phyloP scores from a whole-genome alignment of 2,888 invertebrate genomes.

The Synergus gifuensis region DNA sequence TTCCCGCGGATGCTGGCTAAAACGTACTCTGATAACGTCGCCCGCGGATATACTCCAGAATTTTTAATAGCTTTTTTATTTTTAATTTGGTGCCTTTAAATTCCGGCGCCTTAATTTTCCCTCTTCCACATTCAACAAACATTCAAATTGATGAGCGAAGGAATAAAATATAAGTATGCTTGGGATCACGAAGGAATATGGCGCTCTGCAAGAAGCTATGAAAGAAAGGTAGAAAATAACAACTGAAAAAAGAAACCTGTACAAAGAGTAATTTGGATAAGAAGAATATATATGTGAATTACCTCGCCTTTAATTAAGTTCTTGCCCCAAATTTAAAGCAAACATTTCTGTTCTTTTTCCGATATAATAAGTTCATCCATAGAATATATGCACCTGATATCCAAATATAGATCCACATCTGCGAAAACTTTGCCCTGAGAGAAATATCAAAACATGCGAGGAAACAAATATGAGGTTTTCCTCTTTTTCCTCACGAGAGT shows the following conservation, averaged over 20 bases:
- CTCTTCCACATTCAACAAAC: slow-evolving; percentile 20
- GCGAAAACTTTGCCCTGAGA: not conserved
- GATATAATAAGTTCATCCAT: not conserved
- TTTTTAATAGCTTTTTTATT: slow-evolving; percentile 41
- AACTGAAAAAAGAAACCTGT: too few relatives aligned
- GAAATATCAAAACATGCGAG: not conserved
- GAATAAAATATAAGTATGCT: slow-evolving; percentile 41
- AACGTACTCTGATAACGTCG: slow-evolving; percentile 52
- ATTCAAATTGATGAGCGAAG: slow-evolving; percentile 44
- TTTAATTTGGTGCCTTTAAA: not conserved
- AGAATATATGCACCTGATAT: not conserved
- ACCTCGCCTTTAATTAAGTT: not conserved
- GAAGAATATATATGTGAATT: not conserved
- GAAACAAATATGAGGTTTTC: slow-evolving; percentile 10
- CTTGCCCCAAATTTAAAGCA: not conserved
- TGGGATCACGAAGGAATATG: too few relatives aligned
- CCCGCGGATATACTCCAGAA: slow-evolving; percentile 44
- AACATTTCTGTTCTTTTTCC: not conserved
- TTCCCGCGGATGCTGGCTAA: slow-evolving; percentile 51
- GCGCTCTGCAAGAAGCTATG: too few relatives aligned
- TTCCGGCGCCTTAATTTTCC: not conserved
- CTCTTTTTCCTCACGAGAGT: not conserved
- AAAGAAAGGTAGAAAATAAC: too few relatives aligned
- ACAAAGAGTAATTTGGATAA: too few relatives aligned
- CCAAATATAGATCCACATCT: not conserved